phyloP scores from a whole-genome alignment of 2,113 vertebrate species.

The Cyprinodon tularosa region DNA sequence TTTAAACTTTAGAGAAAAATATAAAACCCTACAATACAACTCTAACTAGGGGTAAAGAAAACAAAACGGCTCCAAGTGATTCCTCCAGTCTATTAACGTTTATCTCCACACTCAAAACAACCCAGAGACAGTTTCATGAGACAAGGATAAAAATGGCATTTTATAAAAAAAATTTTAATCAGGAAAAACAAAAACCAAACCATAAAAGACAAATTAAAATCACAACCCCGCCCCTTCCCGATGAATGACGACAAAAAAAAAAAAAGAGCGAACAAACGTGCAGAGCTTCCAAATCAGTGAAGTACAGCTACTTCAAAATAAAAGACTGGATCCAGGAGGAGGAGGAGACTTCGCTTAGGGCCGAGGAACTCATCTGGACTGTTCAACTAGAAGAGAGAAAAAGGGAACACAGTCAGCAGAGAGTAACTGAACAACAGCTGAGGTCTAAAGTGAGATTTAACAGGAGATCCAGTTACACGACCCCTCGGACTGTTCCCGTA shows the following conservation, averaged over 20 bases:
- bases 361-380: conserved; percentile 80
- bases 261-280: conserved; percentile 58
- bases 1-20: conserved; percentile 8
- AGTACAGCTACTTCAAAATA: conserved; percentile 59
- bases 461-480: conserved; percentile 20
- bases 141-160: conserved; percentile 66
- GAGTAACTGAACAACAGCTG: conserved; percentile 31
- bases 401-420: conserved; percentile 9
- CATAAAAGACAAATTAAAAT: conserved; percentile 69
- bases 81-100: conserved; percentile 14
- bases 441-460: conserved; percentile 18
- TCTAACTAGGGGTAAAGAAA: background rate
- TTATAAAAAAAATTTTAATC: conserved; percentile 84
- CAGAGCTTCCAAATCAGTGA: conserved; percentile 62
- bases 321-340: conserved; percentile 37
- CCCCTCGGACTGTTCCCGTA: conserved; percentile 9
- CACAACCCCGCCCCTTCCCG: conserved; percentile 20
- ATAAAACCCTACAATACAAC: background rate
- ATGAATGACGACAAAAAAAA: conserved; percentile 67
- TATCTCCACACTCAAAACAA: conserved; percentile 9
- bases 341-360: conserved; percentile 39
- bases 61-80: conserved; percentile 22
- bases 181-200: conserved; percentile 57
- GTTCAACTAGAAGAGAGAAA: conserved; percentile 73
- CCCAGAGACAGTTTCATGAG: conserved; percentile 36